These are phyloP conservation scores for Saturnia pavonia DNA, from an alignment of 2,888 invertebrate species.

Conservation along the genomic window DNA sequence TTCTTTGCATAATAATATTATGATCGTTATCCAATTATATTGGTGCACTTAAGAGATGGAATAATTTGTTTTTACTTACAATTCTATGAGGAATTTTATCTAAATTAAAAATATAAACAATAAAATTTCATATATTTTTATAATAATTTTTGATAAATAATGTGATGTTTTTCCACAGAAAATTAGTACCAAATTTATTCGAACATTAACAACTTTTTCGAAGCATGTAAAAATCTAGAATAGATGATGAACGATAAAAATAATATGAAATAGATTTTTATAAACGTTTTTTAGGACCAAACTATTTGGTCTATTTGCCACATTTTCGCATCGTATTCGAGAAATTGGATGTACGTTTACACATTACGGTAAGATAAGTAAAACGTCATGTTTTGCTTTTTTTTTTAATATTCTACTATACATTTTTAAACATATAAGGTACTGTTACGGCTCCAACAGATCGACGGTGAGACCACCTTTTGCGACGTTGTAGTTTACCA, in stretches of 20 bases:
- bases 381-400: background rate
- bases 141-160: too few species aligned
- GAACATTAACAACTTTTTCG: too few species aligned
- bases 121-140: background rate
- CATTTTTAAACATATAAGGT: background rate
- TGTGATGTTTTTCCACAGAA: too few species aligned
- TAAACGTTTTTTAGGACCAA: background rate
- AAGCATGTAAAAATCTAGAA: too few species aligned
- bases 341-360: background rate
- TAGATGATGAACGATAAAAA: too few species aligned
- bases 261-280: too few species aligned
- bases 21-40: too few species aligned
- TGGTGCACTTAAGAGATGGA: background rate
- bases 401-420: background rate
- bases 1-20: too few species aligned
- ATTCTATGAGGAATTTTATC: background rate
- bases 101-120: background rate
- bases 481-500: slow-evolving; percentile 43
- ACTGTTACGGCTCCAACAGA: background rate
- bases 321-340: background rate
- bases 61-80: background rate
- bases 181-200: too few species aligned
- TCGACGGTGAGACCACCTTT: slow-evolving; percentile 31
- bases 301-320: background rate
- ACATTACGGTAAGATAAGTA: too few species aligned